These are phyloP conservation scores for Drosophila putrida DNA, from an alignment of 2,888 invertebrate genomes.

Conservation along the genomic window DNA sequence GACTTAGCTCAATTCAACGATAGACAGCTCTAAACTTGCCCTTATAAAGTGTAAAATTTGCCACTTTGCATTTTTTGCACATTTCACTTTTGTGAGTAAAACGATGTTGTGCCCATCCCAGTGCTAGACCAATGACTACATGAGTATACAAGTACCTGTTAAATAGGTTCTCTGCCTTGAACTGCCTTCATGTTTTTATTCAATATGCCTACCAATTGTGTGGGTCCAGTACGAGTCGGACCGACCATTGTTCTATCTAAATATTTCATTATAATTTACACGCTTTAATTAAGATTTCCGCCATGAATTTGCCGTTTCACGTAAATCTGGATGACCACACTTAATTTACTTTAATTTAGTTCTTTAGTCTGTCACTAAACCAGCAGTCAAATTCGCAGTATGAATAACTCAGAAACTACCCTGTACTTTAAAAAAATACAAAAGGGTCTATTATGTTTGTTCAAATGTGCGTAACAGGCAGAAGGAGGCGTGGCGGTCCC, in stretches of 20 bases:
- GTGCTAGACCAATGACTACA: conserved; percentile 2
- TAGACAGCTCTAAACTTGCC: too few relatives aligned
- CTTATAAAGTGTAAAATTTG: too few relatives aligned
- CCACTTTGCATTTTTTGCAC: too few relatives aligned
- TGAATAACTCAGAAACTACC: conserved; percentile 1
- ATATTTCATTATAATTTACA: conserved; percentile 40
- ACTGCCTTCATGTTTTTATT: neutral
- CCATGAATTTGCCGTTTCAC: conserved; percentile 39
- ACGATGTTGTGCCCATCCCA: too few relatives aligned
- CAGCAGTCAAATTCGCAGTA: neutral
- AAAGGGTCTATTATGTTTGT: too few relatives aligned
- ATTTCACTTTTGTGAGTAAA: too few relatives aligned
- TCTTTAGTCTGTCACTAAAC: conserved; percentile 20
- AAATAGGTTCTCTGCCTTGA: too few relatives aligned
- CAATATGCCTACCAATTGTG: neutral
- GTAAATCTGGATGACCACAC: conserved; percentile 43
- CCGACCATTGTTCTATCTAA: conserved; percentile 45
- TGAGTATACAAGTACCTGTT: neutral
- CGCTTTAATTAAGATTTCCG: conserved; percentile 74
- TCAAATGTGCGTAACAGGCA: too few relatives aligned
- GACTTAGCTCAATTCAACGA: too few relatives aligned
- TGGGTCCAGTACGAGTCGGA: conserved; percentile 6
- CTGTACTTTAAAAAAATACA: too few relatives aligned
- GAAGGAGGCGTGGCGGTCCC: too few relatives aligned
- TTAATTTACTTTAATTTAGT: conserved; percentile 66